Evolutionary conservation across 1,140 invertebrate species (phyloP).

Genomic region (Cheumatopsyche charites): DNA sequence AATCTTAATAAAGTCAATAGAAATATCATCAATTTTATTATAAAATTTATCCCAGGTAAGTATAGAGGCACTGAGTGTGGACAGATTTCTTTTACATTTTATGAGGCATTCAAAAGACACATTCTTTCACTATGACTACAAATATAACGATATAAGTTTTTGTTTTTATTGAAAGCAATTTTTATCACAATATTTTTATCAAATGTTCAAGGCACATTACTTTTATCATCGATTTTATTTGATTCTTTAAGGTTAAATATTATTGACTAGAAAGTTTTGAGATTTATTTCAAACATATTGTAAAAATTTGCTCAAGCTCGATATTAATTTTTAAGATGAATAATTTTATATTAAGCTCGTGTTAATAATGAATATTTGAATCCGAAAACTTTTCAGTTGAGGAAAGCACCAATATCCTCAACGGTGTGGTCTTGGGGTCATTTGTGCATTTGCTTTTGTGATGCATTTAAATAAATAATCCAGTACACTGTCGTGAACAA

Average conservation of each 20-base stretch:
- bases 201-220: slow-evolving; percentile 6
- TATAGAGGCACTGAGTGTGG: too few species aligned
- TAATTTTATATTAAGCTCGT: slow-evolving; percentile 12
- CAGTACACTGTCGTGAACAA: slow-evolving; percentile 73
- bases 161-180: background rate
- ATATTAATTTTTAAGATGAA: slow-evolving; percentile 7
- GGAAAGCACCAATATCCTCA: slow-evolving; percentile 38
- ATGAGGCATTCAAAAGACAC: slow-evolving; percentile 4
- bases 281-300: background rate
- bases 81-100: background rate
- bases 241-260: slow-evolving; percentile 1
- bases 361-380: slow-evolving; percentile 10
- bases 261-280: slow-evolving; percentile 3
- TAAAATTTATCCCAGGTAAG: too few species aligned
- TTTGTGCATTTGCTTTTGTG: slow-evolving; percentile 51
- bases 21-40: too few species aligned
- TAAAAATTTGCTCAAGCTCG: background rate
- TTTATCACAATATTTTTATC: background rate
- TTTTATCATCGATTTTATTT: background rate
- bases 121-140: background rate
- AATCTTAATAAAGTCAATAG: too few species aligned
- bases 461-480: slow-evolving; percentile 69
- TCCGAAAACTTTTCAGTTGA: slow-evolving; percentile 32
- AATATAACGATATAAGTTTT: background rate
- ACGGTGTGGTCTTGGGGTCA: slow-evolving; percentile 43